phyloP scores from a whole-genome alignment of 1,140 invertebrate genomes.

The Belonocnema kinseyi region DNA sequence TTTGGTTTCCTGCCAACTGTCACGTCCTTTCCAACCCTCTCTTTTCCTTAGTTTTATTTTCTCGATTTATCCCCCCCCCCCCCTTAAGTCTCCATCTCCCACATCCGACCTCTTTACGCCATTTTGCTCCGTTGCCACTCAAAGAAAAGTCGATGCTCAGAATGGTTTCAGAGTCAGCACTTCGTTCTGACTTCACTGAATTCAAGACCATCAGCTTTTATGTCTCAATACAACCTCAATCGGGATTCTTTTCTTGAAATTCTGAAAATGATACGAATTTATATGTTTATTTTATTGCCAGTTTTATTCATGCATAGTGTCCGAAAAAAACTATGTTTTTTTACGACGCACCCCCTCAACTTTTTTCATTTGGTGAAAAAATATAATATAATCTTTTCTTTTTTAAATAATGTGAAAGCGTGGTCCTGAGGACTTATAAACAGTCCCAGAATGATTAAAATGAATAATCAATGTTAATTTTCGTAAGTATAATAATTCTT shows the following conservation, averaged over 20 bases:
- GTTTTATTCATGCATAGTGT: too few relatives aligned
- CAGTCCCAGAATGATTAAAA: too few relatives aligned
- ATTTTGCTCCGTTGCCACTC: slow-evolving; percentile 31
- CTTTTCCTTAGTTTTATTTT: slow-evolving; percentile 22
- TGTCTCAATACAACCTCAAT: neutral
- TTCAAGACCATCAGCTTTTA: slow-evolving; percentile 25
- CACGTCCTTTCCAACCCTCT: slow-evolving; percentile 8
- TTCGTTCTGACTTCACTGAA: slow-evolving; percentile 11
- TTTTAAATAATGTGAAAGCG: too few relatives aligned
- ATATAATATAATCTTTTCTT: too few relatives aligned
- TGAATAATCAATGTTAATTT: too few relatives aligned
- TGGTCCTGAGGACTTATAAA: too few relatives aligned
- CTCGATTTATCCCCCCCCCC: neutral
- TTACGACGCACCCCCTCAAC: too few relatives aligned
- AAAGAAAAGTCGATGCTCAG: slow-evolving; percentile 13
- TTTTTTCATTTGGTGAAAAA: too few relatives aligned
- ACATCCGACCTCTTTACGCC: slow-evolving; percentile 12
- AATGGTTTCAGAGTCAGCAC: slow-evolving; percentile 26
- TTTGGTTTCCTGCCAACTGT: slow-evolving; percentile 14
- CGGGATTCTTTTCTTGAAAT: neutral
- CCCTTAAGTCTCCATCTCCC: neutral
- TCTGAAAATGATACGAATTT: too few relatives aligned
- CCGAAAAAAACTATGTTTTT: too few relatives aligned
- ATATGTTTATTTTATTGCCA: too few relatives aligned
- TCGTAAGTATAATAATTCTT: too few relatives aligned